A percentile compares a stretch with the other conserved stretches of the same genome.
phyloP scores from a whole-genome alignment of 2,888 invertebrate species.

The Teinopalpus imperialis region DNA sequence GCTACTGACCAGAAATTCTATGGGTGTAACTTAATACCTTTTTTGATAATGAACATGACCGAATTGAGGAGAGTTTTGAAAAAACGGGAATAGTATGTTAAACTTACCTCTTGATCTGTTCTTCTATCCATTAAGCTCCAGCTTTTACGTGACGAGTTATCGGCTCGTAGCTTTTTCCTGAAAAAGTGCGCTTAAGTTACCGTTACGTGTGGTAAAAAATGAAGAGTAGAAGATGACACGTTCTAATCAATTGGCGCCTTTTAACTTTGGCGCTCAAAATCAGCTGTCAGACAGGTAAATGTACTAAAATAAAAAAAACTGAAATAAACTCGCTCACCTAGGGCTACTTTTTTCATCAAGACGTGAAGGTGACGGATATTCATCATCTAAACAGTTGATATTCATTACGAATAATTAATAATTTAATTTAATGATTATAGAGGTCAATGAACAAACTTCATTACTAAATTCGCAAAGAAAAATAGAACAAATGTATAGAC shows the following conservation, averaged over 20 bases:
- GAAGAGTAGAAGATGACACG: slow-evolving; percentile 29
- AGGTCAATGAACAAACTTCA: slow-evolving; percentile 31
- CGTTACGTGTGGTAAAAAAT: slow-evolving; percentile 22
- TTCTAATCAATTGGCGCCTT: slow-evolving; percentile 58
- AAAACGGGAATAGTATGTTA: too few relatives aligned
- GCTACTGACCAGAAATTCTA: too few relatives aligned
- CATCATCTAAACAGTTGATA: slow-evolving; percentile 47
- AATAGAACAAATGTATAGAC: slow-evolving; percentile 27
- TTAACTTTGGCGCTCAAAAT: slow-evolving; percentile 73
- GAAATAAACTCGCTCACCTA: slow-evolving; percentile 49
- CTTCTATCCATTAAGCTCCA: slow-evolving; percentile 74
- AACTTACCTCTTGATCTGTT: slow-evolving; percentile 68
- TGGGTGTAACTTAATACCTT: too few relatives aligned
- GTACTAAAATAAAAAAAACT: slow-evolving; percentile 26
- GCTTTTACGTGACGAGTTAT: slow-evolving; percentile 57
- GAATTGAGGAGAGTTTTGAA: not conserved
- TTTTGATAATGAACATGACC: too few relatives aligned
- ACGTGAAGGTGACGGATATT: slow-evolving; percentile 39
- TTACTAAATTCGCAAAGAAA: slow-evolving; percentile 31
- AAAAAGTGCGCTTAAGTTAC: slow-evolving; percentile 23
- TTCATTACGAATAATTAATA: slow-evolving; percentile 45
- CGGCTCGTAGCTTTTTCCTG: slow-evolving; percentile 63
- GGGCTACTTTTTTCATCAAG: slow-evolving; percentile 55
- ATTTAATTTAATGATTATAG: slow-evolving; percentile 16
- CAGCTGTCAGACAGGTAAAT: slow-evolving; percentile 65